Percentiles rank a stretch among this genome's conserved stretches.
phyloP scores from a whole-genome alignment of 2,797 vertebrate genomes.

The Petrocephalus schoutedeni region DNA sequence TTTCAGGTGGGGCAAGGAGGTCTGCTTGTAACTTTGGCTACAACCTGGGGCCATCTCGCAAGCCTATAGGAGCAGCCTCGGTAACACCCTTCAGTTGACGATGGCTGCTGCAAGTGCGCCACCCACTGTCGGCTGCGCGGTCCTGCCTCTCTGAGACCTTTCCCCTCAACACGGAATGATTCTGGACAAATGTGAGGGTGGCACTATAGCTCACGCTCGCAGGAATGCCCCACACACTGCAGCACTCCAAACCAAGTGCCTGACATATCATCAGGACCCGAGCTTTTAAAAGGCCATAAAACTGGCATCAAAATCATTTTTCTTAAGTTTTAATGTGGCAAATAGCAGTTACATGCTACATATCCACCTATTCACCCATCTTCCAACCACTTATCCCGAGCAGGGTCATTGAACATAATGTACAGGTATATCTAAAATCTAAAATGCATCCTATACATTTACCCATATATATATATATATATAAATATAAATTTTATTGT shows the following conservation, averaged over 20 bases:
- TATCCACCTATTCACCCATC: background rate
- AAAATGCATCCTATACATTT: conserved; percentile 48
- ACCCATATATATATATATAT: conserved; percentile 32
- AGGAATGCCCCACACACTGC: background rate
- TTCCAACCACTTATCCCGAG: conserved; percentile 43
- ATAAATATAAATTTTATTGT: too few relatives aligned
- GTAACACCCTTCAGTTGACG: background rate
- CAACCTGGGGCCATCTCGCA: background rate
- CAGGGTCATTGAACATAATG: conserved; percentile 53
- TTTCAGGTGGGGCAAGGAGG: background rate
- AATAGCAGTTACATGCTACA: conserved; percentile 67
- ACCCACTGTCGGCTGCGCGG: background rate
- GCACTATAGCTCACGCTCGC: background rate
- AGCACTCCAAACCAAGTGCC: background rate
- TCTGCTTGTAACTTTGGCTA: background rate
- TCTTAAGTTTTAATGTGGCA: conserved; percentile 41
- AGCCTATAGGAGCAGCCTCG: background rate
- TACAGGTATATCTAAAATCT: conserved; percentile 8
- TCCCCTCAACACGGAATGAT: background rate
- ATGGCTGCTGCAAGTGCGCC: background rate
- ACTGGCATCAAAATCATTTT: background rate
- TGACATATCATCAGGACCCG: background rate
- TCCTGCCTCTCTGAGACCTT: background rate
- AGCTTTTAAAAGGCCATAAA: conserved; percentile 10
- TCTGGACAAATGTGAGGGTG: background rate